Conservation (phyloP, 2,888 invertebrate species). For the Tetramorium bicarinatum region DNA sequence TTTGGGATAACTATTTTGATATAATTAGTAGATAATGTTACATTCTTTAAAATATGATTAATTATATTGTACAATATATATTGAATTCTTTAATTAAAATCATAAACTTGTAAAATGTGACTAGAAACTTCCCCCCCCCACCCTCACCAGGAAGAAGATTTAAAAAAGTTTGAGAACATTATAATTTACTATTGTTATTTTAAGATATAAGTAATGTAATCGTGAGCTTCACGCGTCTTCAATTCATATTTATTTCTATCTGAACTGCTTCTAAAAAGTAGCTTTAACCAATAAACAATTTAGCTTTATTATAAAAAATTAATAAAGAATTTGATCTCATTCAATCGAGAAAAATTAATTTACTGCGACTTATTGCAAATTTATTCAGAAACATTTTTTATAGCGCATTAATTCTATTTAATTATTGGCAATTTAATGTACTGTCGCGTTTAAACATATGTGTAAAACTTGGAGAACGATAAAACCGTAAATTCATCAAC, state of each 20-base stretch:
- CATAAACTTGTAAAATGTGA: not conserved
- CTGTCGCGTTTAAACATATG: not conserved
- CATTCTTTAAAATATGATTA: not conserved
- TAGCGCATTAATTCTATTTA: not conserved
- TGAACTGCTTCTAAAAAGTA: not conserved
- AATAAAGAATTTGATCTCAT: not conserved
- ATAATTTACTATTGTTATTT: not conserved
- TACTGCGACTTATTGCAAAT: not conserved
- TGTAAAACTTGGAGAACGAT: slow-evolving; percentile 6
- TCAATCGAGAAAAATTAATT: not conserved
- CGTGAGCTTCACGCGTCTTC: no score
- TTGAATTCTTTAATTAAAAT: not conserved
- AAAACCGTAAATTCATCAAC: slow-evolving; percentile 59
- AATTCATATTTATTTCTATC: not conserved
- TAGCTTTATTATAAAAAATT: not conserved
- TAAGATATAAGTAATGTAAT: not conserved
- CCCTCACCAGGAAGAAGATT: not conserved
- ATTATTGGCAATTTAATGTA: not conserved
- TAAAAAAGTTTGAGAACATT: not conserved
- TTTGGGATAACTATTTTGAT: not conserved
- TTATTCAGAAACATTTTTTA: not conserved
- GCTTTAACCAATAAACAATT: not conserved
- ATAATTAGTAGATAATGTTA: no score
- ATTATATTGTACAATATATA: not conserved
- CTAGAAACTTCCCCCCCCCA: not conserved